Percentiles rank a stretch among this genome's conserved stretches.
Evolutionary conservation across 2,888 invertebrate species (phyloP).

Genomic region (Platycheirus rosarum): DNA sequence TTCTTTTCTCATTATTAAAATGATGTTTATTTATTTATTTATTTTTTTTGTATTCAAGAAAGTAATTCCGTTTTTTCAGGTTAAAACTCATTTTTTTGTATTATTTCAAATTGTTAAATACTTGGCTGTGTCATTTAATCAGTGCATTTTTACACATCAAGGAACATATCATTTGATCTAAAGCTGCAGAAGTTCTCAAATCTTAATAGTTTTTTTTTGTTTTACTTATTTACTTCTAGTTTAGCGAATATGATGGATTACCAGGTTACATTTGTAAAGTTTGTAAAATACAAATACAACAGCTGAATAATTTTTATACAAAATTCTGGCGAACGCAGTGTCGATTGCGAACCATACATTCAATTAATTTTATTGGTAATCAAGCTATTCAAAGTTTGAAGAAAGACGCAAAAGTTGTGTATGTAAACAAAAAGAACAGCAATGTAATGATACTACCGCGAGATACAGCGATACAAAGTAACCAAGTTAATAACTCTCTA

Average conservation of each 20-base stretch:
- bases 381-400: not conserved
- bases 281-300: slow-evolving; percentile 62
- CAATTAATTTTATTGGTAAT: slow-evolving; percentile 24
- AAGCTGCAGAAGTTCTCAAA: too few relatives aligned
- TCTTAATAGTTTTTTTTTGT: slow-evolving; percentile 3
- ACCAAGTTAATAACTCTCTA: not conserved
- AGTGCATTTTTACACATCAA: too few relatives aligned
- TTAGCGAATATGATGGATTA: slow-evolving; percentile 43
- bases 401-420: not conserved
- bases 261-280: slow-evolving; percentile 58
- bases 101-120: too few relatives aligned
- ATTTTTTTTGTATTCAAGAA: too few relatives aligned
- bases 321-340: slow-evolving; percentile 26
- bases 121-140: too few relatives aligned
- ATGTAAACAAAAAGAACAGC: not conserved
- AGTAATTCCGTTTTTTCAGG: too few relatives aligned
- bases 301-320: slow-evolving; percentile 62
- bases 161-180: too few relatives aligned
- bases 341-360: slow-evolving; percentile 21
- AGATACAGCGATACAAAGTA: not conserved
- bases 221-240: slow-evolving; percentile 38
- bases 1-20: too few relatives aligned
- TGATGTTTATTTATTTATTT: too few relatives aligned
- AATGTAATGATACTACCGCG: not conserved
- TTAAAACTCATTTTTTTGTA: too few relatives aligned